Evolutionary conservation across 2,888 invertebrate genomes (phyloP).

Genomic region (Sinodicranocentrus sp.): DNA sequence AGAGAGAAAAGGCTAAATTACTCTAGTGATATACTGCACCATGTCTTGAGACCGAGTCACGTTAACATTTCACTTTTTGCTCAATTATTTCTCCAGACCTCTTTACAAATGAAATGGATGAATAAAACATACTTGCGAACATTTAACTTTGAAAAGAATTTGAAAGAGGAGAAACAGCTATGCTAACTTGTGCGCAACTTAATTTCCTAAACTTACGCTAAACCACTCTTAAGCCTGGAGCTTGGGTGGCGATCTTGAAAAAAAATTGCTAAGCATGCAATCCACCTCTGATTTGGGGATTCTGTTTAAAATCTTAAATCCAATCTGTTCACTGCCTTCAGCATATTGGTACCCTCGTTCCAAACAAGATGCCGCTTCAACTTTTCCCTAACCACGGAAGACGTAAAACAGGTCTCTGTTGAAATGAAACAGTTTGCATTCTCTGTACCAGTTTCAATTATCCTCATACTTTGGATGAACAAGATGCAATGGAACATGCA

Average conservation of each 20-base stretch:
- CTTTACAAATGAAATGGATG: too few relatives aligned
- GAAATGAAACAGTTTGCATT: background rate
- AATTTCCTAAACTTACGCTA: too few relatives aligned
- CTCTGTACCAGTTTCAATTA: background rate
- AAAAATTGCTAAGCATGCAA: background rate
- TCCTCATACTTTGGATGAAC: background rate
- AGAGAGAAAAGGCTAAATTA: too few relatives aligned
- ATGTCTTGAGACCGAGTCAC: too few relatives aligned
- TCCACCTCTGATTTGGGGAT: background rate
- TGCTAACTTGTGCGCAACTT: too few relatives aligned
- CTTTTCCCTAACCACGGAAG: background rate
- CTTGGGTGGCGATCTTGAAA: background rate
- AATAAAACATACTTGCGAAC: too few relatives aligned
- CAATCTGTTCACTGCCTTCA: background rate
- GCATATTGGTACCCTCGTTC: background rate
- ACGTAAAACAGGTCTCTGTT: background rate
- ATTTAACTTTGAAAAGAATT: too few relatives aligned
- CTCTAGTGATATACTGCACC: too few relatives aligned
- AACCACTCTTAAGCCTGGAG: constrained; percentile 1
- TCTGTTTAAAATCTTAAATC: background rate
- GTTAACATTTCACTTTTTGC: background rate
- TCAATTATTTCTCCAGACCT: background rate
- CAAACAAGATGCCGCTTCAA: background rate
- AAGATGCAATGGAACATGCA: background rate
- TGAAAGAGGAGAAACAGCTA: too few relatives aligned